phyloP scores from a whole-genome alignment of 2,888 invertebrate genomes.

The Hydropsyche betteni region DNA sequence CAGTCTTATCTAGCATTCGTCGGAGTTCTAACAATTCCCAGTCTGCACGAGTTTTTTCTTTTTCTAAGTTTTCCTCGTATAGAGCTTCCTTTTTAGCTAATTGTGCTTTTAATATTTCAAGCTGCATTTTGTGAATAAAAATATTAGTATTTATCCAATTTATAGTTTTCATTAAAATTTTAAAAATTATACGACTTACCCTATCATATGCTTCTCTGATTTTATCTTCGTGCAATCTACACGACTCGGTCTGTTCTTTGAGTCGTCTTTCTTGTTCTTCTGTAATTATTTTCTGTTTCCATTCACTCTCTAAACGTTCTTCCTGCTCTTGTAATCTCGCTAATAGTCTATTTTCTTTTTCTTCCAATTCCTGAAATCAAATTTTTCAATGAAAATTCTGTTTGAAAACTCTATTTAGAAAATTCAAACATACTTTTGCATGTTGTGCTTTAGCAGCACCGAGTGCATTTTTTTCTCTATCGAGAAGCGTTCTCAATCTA shows the following conservation, averaged over 20 bases:
- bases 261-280: constrained; percentile 54
- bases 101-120: constrained; percentile 72
- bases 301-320: constrained; percentile 45
- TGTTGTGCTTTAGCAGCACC: constrained; percentile 63
- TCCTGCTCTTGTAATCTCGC: constrained; percentile 50
- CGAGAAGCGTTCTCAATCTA: constrained; percentile 58
- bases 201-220: constrained; percentile 46
- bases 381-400: constrained; percentile 1
- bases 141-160: background rate
- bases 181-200: constrained; percentile 30
- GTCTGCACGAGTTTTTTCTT: constrained; percentile 73
- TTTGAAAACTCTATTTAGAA: background rate
- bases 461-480: constrained; percentile 56
- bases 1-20: constrained; percentile 76
- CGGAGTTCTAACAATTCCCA: constrained; percentile 75
- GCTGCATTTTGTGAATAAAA: constrained; percentile 60
- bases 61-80: constrained; percentile 66
- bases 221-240: constrained; percentile 43
- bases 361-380: constrained; percentile 46
- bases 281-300: constrained; percentile 55
- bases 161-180: background rate
- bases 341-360: constrained; percentile 46
- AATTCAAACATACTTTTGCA: constrained; percentile 59
- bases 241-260: constrained; percentile 56
- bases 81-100: constrained; percentile 71